Base-by-base conservation (phyloP, 2,888 invertebrate species). In the Thymelicus sylvestris region DNA sequence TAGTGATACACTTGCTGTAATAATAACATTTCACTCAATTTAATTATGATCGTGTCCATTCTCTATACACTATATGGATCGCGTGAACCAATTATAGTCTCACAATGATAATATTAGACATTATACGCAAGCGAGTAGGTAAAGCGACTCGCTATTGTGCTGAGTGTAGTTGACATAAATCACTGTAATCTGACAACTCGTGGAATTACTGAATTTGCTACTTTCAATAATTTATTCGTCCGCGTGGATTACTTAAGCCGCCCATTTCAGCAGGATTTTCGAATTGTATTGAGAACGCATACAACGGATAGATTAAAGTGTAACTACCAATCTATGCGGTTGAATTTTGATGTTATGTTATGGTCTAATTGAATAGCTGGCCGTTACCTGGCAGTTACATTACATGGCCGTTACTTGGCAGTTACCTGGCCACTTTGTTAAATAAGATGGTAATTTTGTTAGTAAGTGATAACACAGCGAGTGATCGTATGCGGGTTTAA, bases 31-130 rank as follows among this genome's bases (percentile, higher is more conserved):
- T 62, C 52, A 60, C 63, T 63, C 63, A 57, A 47, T 57, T 39
- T 63, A 38, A 12, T 63, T 63, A 63, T 48, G 15, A 24, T 2
- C n/a, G 55, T 48, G 55, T 48, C 8, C 39, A 57, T 68, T 63
- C 63, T 68, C 57, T 61, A 41, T 60, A 38, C 50, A 62, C 39
- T 62, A 63, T 57, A 55, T 13, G 41, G 19, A 62, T 68, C 44
- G 6, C 38, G 8, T 24, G 6, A n/a, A 48, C 63, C 63, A 68
- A 68, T 68, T 68, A 62, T 62, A 62, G 19, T 15, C 5, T 57
- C 55, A 68, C 68, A 68, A 68, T 62, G 44, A 31, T 57, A 44
- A 47, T 68, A 63, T 57, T 47, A 63, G 63, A 55, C 24, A 67
- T 41, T 67, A 60, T 55, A 44, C 39, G 15, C 50, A 38, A 15